Base-by-base conservation (phyloP, 2,888 invertebrate genomes). In the Lasiommata megera region DNA sequence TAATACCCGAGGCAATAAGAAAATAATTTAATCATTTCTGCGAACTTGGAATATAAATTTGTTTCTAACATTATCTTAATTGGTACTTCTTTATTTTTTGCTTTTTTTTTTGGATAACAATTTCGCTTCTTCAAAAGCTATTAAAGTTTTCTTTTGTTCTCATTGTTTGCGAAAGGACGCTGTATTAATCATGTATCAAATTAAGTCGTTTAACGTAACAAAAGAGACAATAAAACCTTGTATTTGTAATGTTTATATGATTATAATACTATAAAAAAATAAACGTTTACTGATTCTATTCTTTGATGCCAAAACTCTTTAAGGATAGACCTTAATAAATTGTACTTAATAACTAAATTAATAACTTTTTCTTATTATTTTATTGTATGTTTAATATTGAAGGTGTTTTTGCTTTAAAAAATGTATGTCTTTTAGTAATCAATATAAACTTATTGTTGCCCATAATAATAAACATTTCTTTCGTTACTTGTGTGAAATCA, bases 1-100 rank as follows among this genome's bases (percentile, higher is more conserved):
- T 65, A 59, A 62, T 61, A 64, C 60, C 61, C 61, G 56, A 79
- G 73, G 78, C 76, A 82, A 83, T 79, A 83, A 81, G 79, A 84
- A 86, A 81, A 85, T 84, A 80, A 85, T 85, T 85, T 82, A 84
- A 84, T 86, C 80, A 81, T 73, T 79, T 78, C 76, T 71, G 71
- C 73, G 72, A 73, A 82, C 84, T 82, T 80, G 72, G 80, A 83
- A 82, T 82, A 83, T 82, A 82, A 85, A 84, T 84, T 85, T 79
- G 77, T 81, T 85, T 84, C 77, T 71, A 80, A 80, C 79, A 77
- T 85, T 82, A 82, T 81, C 79, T 80, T 81, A 80, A 82, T 80
- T 81, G 77, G 73, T 76, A 76, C 77, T 79, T 79, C 75, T 77
- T 77, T 79, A 82, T 79, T 79, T 71, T 34, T 18, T 36, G 7